Base-by-base conservation (phyloP, 2,888 invertebrate genomes). In the Microchrysa polita region DNA sequence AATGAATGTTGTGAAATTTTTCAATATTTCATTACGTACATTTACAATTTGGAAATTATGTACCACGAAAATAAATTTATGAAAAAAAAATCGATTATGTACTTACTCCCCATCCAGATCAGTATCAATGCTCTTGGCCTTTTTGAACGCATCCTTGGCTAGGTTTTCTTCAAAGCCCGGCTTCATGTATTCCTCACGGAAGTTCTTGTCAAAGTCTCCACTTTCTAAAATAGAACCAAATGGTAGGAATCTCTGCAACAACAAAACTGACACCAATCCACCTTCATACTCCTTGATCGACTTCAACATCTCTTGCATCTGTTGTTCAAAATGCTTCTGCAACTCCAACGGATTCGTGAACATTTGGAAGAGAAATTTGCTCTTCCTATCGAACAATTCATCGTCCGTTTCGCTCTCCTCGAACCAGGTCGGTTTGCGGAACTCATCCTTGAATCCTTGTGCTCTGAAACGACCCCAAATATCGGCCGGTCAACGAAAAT, bases 281-380 rank as follows among this genome's bases (percentile, higher is more conserved):
- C 83, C 82, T 48, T 84, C 83, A 59, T 80, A 79, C 53, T 84
- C 81, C 20, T 85, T 86, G 77, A 89, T 86, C 61, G 81, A 83
- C 75, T 86, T 88, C 77, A 90, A 79, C 75, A 90, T 84, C 69
- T 87, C 85, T 75, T 88, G 87, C 84, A 90, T 86, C 81, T 90
- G 88, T 9, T 87, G 84, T 79, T 90, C 89, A 78, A 90, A 89
- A 77, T 87, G 88, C 75, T 86, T 85, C 75, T 89, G 88, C 81
- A 90, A 87, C 82, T 90, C 87, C 76, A 88, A 78, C 0, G 90
- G 89, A 82, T 88, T 87, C 22, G 87, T 86, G 76, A 88, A 88
- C n/a, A 90, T 82, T 77, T 86, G 85, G 78, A 90, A 89, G 10
- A 85, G 81, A 77, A 84, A 84, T 76, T 81, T 82, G 42, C 82